phyloP scores from a whole-genome alignment of 2,797 vertebrate genomes.

The Myripristis murdjan region DNA sequence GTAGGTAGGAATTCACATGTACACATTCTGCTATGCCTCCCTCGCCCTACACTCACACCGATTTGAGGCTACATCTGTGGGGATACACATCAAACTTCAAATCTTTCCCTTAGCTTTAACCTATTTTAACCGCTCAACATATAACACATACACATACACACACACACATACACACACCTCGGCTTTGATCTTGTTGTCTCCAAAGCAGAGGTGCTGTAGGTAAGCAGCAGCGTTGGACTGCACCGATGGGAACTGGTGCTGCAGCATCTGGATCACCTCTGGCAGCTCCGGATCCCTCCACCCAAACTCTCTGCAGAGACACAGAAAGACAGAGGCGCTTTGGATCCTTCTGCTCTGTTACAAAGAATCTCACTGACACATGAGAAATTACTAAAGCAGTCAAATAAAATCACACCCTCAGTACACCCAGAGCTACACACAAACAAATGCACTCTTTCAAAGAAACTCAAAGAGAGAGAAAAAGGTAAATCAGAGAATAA shows the following conservation, averaged over 20 bases:
- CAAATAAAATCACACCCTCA: constrained; percentile 39
- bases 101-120: too few relatives aligned
- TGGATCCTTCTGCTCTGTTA: constrained; percentile 47
- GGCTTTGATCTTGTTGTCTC: constrained; percentile 99
- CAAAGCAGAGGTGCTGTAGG: constrained; percentile 98
- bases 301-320: constrained; percentile 93
- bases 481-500: background rate
- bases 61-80: too few relatives aligned
- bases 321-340: constrained; percentile 46
- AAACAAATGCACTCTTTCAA: background rate
- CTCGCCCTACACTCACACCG: too few relatives aligned
- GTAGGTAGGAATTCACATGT: too few relatives aligned
- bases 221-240: constrained; percentile 99
- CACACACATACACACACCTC: constrained; percentile 86
- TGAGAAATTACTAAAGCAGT: constrained; percentile 41
- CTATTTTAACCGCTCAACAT: background rate
- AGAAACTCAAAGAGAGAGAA: too few relatives aligned
- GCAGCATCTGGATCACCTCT: constrained; percentile 99
- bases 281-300: constrained; percentile 99
- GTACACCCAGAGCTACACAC: constrained; percentile 13
- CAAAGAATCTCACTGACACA: constrained; percentile 38
- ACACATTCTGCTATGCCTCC: too few relatives aligned
- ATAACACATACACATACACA: constrained; percentile 3
- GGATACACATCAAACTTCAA: too few relatives aligned
- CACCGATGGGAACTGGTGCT: constrained; percentile 99